A percentile compares a stretch with the other conserved stretches of the same genome.
These are phyloP conservation scores for Glyphotaelius pellucidus DNA, from an alignment of 2,888 invertebrate species.

Conservation along the genomic window DNA sequence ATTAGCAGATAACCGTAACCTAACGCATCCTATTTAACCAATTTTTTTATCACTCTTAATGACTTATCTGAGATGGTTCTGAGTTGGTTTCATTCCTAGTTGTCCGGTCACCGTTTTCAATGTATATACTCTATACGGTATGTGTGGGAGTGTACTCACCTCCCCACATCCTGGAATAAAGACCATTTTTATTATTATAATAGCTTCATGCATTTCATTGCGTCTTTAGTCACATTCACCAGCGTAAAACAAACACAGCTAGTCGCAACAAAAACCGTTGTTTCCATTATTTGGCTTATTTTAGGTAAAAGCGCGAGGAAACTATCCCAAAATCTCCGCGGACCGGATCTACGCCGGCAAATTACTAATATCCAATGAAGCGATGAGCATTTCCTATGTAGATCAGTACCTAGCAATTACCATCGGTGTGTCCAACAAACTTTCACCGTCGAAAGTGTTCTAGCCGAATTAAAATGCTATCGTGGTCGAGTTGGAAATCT, in stretches of 20 bases:
- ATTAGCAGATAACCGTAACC: too few relatives aligned
- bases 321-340: background rate
- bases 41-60: too few relatives aligned
- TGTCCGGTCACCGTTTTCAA: too few relatives aligned
- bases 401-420: conserved; percentile 14
- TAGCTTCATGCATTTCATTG: background rate
- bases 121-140: too few relatives aligned
- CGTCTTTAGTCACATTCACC: background rate
- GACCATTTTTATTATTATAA: too few relatives aligned
- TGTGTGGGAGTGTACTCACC: too few relatives aligned
- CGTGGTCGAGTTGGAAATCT: background rate
- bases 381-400: conserved; percentile 21
- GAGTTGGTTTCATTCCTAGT: too few relatives aligned
- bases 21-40: too few relatives aligned
- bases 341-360: conserved; percentile 28
- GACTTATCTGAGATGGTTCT: too few relatives aligned
- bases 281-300: background rate
- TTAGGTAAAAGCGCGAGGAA: background rate
- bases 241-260: background rate
- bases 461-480: conserved; percentile 12
- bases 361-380: conserved; percentile 13
- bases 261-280: background rate
- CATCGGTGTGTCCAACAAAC: background rate
- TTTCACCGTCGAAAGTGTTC: conserved; percentile 29
- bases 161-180: too few relatives aligned